phyloP scores from a whole-genome alignment of 2,113 vertebrate genomes.

The Corydoras sp. region DNA sequence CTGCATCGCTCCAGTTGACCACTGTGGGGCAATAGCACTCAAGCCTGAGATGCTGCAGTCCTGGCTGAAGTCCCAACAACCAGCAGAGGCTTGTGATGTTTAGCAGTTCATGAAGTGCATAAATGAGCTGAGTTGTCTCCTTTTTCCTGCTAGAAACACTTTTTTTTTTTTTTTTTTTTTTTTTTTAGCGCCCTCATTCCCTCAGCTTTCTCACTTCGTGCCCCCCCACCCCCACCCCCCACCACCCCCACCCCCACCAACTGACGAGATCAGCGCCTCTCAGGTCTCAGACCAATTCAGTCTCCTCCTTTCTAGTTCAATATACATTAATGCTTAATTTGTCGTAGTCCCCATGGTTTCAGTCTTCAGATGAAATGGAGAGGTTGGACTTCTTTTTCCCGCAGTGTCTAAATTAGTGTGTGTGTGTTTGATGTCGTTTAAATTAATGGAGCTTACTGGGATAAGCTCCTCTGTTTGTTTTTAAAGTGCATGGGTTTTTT shows the following conservation, averaged over 20 bases:
- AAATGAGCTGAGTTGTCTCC: constrained; percentile 63
- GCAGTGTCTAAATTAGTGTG: neutral
- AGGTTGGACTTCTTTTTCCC: neutral
- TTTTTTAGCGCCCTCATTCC: constrained; percentile 40
- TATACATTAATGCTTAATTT: constrained; percentile 18
- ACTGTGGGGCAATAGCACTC: constrained; percentile 57
- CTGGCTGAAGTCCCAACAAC: constrained; percentile 33
- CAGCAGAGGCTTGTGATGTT: neutral
- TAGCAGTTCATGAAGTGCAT: constrained; percentile 47
- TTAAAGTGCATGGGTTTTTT: neutral
- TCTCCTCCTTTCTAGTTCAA: constrained; percentile 10
- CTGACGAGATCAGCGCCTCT: constrained; percentile 41
- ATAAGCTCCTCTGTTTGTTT: neutral
- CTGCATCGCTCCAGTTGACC: constrained; percentile 24
- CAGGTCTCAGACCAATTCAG: constrained; percentile 4
- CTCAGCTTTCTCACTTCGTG: constrained; percentile 19
- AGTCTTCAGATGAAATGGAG: neutral
- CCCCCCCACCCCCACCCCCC: constrained; percentile 8
- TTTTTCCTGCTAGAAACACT: constrained; percentile 48
- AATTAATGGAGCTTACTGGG: neutral
- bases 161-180: constrained; percentile 46
- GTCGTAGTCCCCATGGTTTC: neutral
- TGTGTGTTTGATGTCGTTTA: neutral
- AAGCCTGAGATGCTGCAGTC: constrained; percentile 31
- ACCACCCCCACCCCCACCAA: too few relatives aligned